Base-by-base conservation (phyloP, 2,113 vertebrate genomes). In the Perca fluviatilis region DNA sequence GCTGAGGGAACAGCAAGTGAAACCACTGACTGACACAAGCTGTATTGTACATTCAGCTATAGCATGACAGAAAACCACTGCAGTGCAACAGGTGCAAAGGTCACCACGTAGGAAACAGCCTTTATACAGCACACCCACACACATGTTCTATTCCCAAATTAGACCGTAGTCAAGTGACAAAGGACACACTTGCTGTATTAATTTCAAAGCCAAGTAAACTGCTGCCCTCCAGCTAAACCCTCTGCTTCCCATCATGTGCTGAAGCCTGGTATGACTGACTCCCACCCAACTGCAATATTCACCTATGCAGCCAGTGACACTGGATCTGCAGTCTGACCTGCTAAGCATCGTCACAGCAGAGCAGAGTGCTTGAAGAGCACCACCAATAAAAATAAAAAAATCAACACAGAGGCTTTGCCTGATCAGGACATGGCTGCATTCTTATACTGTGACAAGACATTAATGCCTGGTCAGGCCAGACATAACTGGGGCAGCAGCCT, bases 91-190 rank as follows among this genome's bases (percentile, higher is more conserved):
- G 47, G 73, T 88, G 80, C 65, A 72, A 78, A 82, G 85, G 64
- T 89, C 79, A 82, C 23, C 83, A 76, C n/a, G 19, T 46, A 61
- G 30, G 78, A 80, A 77, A 82, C 61, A 23, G 5, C 47, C 61
- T 40, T 63, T 40, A 64, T 18, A 66, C n/a, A 27, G 6, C 40
- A 54, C 36, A 79, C 33, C 33, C 54, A 51, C 62, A 68, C 50
- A 62, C 91, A 90, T 89, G 87, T 84, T 84, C 79, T 57, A 66
- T 74, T 90, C 92, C 90, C 46, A 88, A 92, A 91, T 94, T 95
- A 95, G 93, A 90, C 50, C 23, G 18, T 27, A 94, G 91, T 95
- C 94, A 95, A 94, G 93, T 95, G 94, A 94, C 93, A 93, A 86
- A 84, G 91, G 76, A 93, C 85, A 88, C 61, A 82, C 77, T 87